Evolutionary conservation across 35 echinoderm and acorn worm species (phyloP).

Genomic region (Ophioderma brevispina): DNA sequence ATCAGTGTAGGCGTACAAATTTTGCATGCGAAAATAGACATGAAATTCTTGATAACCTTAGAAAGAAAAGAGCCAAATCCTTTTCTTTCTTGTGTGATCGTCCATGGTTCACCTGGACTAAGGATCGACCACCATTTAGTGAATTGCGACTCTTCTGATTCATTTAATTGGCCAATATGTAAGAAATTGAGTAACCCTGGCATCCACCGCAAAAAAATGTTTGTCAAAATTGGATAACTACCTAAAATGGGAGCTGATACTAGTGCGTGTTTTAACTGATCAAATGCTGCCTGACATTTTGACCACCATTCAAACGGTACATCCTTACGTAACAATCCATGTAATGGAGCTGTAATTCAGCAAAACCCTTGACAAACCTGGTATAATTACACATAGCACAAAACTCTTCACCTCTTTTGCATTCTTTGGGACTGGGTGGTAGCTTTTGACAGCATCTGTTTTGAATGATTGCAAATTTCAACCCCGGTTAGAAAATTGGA

Average conservation of each 20-base stretch:
- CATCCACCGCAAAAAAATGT: constrained; percentile 49
- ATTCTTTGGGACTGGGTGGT: constrained; percentile 30
- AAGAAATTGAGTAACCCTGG: constrained; percentile 43
- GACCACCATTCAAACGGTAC: constrained; percentile 46
- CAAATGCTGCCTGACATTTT: constrained; percentile 59
- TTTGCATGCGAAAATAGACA: constrained; percentile 16
- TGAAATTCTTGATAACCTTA: constrained; percentile 27
- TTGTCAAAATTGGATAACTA: constrained; percentile 57
- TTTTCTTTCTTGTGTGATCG: constrained; percentile 48
- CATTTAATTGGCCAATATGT: constrained; percentile 61
- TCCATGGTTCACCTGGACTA: constrained; percentile 38
- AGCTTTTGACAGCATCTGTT: constrained; percentile 19
- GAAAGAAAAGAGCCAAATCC: constrained; percentile 18
- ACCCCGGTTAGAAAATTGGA: constrained; percentile 50
- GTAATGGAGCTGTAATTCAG: constrained; percentile 47
- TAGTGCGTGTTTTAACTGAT: constrained; percentile 32
- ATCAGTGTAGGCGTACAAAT: constrained; percentile 26
- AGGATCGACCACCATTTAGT: constrained; percentile 54
- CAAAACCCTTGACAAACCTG: constrained; percentile 57
- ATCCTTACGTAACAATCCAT: constrained; percentile 40
- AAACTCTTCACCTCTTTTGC: constrained; percentile 53
- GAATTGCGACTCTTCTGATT: constrained; percentile 8
- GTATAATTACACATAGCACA: constrained; percentile 51
- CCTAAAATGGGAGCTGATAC: constrained; percentile 58
- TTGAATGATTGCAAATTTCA: constrained; percentile 26